Base-by-base conservation (phyloP, 1,140 invertebrate genomes). In the Eueides isabella region DNA sequence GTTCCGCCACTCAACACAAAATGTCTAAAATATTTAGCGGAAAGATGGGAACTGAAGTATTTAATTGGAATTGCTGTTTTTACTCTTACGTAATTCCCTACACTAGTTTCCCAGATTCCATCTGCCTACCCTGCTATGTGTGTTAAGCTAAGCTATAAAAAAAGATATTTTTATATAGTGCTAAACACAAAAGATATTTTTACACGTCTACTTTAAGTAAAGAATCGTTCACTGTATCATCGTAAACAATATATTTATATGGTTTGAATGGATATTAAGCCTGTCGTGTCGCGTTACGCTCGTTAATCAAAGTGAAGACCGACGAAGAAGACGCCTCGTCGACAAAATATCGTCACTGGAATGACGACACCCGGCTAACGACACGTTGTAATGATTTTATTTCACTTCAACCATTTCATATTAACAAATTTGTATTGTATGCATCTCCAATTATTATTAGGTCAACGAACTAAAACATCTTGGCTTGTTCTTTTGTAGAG, bases 291-390 rank as follows among this genome's bases (percentile, higher is more conserved):
- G 71, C 62, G 82, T 90, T 89, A 85, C 88, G 72, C 79, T 85
- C 83, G 85, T 91, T 89, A 91, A 89, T 88, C 87, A 87, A 86
- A 86, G 80, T 76, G 68, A 69, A 80, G 78, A 71, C 79, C 78
- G 74, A 82, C 77, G 75, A 81, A 81, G 80, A 82, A 80, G 82
- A 81, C 72, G 72, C 72, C 79, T 80, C 65, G 77, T 78, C 73
- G 80, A 85, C 82, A 87, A 88, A 88, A 88, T 83, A 81, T 71
- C 72, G 75, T 72, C 67, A 62, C 61, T 19, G 61, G 72, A 80
- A 77, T 85, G 84, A 87, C 84, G 80, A 89, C 80, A 78, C 66
- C 72, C 76, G 76, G 71, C 74, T 71, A 76, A 75, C 77, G 75
- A 65, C 74, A 76, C 68, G 9, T 26, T 55, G 48, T 23, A 23